Conservation (phyloP, 2,797 vertebrate species). For the Podargus strigoides region DNA sequence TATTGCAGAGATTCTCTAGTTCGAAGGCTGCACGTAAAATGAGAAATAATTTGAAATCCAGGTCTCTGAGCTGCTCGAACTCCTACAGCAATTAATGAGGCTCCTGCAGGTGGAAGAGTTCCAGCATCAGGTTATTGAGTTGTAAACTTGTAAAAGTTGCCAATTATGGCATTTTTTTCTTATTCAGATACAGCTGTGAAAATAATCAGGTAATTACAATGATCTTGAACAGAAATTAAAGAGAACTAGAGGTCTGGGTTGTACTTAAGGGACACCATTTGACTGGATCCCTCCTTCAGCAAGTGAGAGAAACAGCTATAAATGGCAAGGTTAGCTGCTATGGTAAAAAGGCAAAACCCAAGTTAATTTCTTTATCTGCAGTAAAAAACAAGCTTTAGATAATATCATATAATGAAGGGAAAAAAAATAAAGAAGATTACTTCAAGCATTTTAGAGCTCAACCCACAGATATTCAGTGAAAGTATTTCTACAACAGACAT, state of each 20-base stretch:
- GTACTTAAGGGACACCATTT: not conserved
- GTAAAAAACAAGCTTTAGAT: not conserved
- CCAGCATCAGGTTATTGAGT: conserved; percentile 38
- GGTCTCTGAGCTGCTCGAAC: not conserved
- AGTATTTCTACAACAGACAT: conserved; percentile 23
- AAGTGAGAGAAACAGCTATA: not conserved
- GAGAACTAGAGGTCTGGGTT: conserved; percentile 1
- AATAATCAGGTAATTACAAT: conserved; percentile 52
- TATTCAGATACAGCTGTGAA: conserved; percentile 47
- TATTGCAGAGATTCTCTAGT: not conserved
- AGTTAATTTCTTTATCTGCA: conserved; percentile 13
- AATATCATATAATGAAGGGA: not conserved
- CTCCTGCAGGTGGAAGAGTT: conserved; percentile 36
- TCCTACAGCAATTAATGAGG: conserved; percentile 10
- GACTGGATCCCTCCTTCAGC: not conserved
- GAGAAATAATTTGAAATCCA: conserved; percentile 12
- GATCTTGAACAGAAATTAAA: conserved; percentile 19
- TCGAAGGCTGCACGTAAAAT: not conserved
- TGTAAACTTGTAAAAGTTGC: conserved; percentile 12
- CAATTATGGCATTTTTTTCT: conserved; percentile 41
- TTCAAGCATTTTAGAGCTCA: conserved; percentile 18
- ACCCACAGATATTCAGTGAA: not conserved
- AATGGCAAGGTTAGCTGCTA: not conserved
- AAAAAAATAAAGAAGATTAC: not conserved
- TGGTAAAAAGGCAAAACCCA: not conserved